Base-by-base conservation (phyloP, 2,797 vertebrate genomes). In the Trichosurus vulpecula region DNA sequence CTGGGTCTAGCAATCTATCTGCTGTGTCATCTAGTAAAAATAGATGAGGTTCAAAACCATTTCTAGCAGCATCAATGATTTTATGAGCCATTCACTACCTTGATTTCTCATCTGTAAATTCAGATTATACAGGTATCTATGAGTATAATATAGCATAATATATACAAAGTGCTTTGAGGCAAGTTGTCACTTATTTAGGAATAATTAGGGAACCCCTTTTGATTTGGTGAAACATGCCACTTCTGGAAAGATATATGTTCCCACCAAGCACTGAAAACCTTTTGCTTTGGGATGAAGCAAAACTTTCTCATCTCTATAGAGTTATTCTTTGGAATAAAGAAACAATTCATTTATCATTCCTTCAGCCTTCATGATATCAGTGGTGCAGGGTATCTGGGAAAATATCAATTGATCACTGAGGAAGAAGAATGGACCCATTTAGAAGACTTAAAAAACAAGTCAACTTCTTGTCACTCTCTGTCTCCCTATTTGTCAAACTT, bases 91-190 rank as follows among this genome's bases (percentile, higher is more conserved):
- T 6, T 90, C 52, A 87, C 19, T 53, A 90, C 6, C 6, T 90
- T 22, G 94, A 91, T 41, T 53, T 95, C 95, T 92, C 93, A 91
- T 31, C 96, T 57, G 47, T 47, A 92, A 92, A 30, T 90, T 3
- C 27, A 93, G 30, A 2, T 90, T 87, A 87, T 25, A 87, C 41
- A 87, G 2, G 22, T 3, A 27, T 27, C 31, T 87, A 27, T 27
- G 74, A 51, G 41, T 81, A 81, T 47, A 51, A 87, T 47, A 47
- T 11, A 81, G 22, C 22, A 27, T 27, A 51, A 47, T 47, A 25
- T 47, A 47, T 81, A 81, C 6, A 74, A 74, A 74, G 6, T 41
- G 12, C 6, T n/a, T 74, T 41, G n/a, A 74, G 58, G 66, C 41
- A 41, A 41, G 66, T 41, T 41, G n/a, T 25, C 0, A 47, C 19